phyloP scores from a whole-genome alignment of 2,888 invertebrate species.

The Prosapia bicincta region DNA sequence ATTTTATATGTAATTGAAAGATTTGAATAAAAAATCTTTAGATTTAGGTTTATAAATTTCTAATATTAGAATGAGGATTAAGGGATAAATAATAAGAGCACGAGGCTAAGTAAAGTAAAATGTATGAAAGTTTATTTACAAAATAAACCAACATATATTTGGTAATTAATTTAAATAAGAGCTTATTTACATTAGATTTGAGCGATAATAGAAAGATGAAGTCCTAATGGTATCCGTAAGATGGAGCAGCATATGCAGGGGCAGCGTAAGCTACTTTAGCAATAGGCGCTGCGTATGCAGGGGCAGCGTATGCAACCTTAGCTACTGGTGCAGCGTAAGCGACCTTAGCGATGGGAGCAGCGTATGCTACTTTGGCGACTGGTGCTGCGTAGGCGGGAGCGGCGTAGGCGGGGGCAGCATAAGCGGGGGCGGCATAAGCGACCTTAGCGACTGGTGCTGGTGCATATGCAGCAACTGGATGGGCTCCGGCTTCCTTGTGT shows the following conservation, averaged over 20 bases:
- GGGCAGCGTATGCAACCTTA: neutral
- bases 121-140: slow-evolving; percentile 1
- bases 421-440: slow-evolving; percentile 24
- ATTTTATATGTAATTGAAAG: no score
- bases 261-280: neutral
- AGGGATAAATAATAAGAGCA: neutral
- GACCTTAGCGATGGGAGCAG: neutral
- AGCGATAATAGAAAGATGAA: neutral
- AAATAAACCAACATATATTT: neutral
- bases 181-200: neutral
- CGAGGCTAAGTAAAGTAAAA: neutral
- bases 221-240: neutral
- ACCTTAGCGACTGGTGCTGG: slow-evolving; percentile 34
- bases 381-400: slow-evolving; percentile 19
- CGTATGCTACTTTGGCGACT: neutral
- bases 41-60: no score
- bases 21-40: no score
- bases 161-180: neutral
- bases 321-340: neutral
- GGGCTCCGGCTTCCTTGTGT: slow-evolving; percentile 34
- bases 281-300: neutral
- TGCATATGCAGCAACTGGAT: slow-evolving; percentile 30
- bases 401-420: slow-evolving; percentile 30
- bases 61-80: neutral
- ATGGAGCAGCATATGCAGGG: neutral